Evolutionary conservation across 1,140 invertebrate species (phyloP).

Genomic region (Musca vetustissima): DNA sequence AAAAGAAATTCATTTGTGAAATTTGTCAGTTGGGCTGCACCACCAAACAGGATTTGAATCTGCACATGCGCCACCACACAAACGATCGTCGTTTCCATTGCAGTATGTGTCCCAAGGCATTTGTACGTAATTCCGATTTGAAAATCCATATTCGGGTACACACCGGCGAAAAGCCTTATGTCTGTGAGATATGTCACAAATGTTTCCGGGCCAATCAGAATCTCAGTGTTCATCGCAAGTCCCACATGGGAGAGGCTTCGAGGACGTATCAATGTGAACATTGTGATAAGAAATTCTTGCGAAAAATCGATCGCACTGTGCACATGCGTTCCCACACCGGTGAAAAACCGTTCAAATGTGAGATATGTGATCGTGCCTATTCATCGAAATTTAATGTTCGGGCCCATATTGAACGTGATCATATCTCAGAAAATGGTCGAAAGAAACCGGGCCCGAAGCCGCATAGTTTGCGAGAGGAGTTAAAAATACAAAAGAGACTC

Average conservation of each 20-base stretch:
- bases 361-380: slow-evolving; percentile 42
- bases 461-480: neutral
- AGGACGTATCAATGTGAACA: slow-evolving; percentile 60
- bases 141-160: slow-evolving; percentile 55
- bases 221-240: slow-evolving; percentile 46
- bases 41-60: slow-evolving; percentile 46
- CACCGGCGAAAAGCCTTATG: slow-evolving; percentile 52
- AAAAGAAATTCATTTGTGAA: slow-evolving; percentile 49
- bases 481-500: slow-evolving; percentile 14
- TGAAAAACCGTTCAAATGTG: slow-evolving; percentile 49
- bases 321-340: slow-evolving; percentile 66
- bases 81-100: slow-evolving; percentile 73
- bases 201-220: slow-evolving; percentile 50
- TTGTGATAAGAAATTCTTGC: slow-evolving; percentile 63
- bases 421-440: slow-evolving; percentile 27
- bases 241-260: slow-evolving; percentile 54
- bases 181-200: slow-evolving; percentile 47
- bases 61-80: slow-evolving; percentile 64
- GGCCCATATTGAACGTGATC: slow-evolving; percentile 45
- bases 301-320: slow-evolving; percentile 59
- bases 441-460: slow-evolving; percentile 11
- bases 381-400: slow-evolving; percentile 47
- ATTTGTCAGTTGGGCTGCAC: slow-evolving; percentile 41
- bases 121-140: slow-evolving; percentile 60
- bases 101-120: slow-evolving; percentile 60